Conservation (phyloP, 1,140 invertebrate species). For the Muscidifurax raptorellus region DNA sequence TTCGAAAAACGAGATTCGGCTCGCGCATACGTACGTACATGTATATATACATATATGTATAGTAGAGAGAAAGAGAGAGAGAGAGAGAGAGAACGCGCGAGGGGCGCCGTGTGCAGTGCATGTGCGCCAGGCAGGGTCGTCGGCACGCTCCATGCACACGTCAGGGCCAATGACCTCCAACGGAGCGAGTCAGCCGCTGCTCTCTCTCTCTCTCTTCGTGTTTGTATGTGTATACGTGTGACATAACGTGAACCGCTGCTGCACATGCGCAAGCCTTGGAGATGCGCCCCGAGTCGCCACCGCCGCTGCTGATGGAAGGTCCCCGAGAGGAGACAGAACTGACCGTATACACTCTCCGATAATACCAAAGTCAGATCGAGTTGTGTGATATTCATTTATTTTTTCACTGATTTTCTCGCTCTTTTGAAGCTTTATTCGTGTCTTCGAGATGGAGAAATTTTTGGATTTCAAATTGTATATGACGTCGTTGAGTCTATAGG, state of each 20-base stretch:
- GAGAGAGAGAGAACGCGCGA: slow-evolving; percentile 48
- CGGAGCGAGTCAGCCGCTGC: slow-evolving; percentile 43
- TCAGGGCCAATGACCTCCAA: slow-evolving; percentile 44
- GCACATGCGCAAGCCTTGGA: slow-evolving; percentile 1
- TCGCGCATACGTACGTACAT: neutral
- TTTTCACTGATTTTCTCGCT: no score
- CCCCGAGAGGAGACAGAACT: neutral
- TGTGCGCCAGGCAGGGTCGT: slow-evolving; percentile 29
- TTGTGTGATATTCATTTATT: neutral
- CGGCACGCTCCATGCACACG: slow-evolving; percentile 42
- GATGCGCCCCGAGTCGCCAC: neutral
- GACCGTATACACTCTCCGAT: neutral
- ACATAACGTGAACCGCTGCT: slow-evolving; percentile 7
- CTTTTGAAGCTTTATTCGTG: no score
- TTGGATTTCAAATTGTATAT: no score
- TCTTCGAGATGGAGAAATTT: no score
- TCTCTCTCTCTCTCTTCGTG: slow-evolving; percentile 21
- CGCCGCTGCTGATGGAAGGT: neutral
- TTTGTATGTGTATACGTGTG: neutral
- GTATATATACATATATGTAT: neutral
- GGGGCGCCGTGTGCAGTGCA: slow-evolving; percentile 13
- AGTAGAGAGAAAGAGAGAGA: neutral
- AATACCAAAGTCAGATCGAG: neutral
- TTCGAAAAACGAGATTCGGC: neutral
- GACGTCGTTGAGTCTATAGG: no score